A percentile compares a stretch with the other conserved stretches of the same genome.
Conservation (phyloP, 2,797 vertebrate species). For the Chanos chanos region DNA sequence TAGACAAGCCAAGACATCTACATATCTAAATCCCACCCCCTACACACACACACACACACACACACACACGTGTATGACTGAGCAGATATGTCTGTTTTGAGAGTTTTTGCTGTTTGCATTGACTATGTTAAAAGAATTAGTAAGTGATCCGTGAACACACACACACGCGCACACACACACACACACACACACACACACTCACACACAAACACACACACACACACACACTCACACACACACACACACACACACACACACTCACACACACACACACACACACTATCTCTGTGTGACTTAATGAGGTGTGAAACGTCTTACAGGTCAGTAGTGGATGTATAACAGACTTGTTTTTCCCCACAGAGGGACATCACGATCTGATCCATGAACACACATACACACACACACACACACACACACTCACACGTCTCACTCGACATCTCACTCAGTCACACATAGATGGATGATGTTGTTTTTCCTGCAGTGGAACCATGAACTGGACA, state of each 20-base stretch:
- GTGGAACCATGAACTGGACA: no score
- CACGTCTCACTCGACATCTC: no score
- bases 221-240: background rate
- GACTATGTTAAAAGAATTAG: background rate
- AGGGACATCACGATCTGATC: background rate
- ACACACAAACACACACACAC: background rate
- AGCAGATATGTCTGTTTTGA: background rate
- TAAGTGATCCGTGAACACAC: background rate
- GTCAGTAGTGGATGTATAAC: background rate
- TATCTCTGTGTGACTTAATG: background rate
- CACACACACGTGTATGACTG: background rate
- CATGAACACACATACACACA: background rate
- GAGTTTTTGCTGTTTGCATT: no score
- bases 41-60: constrained; percentile 9
- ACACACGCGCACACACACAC: background rate
- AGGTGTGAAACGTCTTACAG: no score
- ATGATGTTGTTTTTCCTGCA: no score
- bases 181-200: background rate
- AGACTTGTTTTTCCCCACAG: background rate
- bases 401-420: background rate
- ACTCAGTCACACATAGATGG: no score
- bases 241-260: background rate
- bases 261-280: background rate
- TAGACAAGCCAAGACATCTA: no score
- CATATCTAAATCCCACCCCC: no score